Conservation (phyloP, 2,797 vertebrate species). For the Urocyon cinereoargenteus region DNA sequence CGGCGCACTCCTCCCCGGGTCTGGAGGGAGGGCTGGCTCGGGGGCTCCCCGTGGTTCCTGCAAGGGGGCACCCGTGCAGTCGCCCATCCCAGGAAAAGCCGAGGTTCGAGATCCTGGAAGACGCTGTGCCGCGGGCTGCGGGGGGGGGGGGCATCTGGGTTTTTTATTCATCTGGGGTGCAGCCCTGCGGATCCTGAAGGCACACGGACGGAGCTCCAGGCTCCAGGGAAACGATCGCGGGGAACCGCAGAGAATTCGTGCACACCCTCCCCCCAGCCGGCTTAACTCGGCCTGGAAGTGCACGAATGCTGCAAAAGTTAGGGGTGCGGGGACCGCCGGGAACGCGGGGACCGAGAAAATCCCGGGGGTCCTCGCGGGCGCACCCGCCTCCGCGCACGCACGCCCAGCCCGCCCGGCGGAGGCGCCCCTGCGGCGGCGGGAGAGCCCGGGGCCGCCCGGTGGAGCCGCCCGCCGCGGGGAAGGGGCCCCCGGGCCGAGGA, state of each 20-base stretch:
- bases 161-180: constrained; percentile 26
- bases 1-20: neutral
- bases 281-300: constrained; percentile 9
- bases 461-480: neutral
- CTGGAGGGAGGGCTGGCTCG: neutral
- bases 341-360: neutral
- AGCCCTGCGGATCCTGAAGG: neutral
- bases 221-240: neutral
- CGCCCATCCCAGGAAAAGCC: constrained; percentile 5
- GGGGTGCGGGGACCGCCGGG: neutral
- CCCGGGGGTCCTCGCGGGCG: neutral
- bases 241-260: neutral
- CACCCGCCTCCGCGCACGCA: constrained; percentile 52
- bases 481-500: neutral
- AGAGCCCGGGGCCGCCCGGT: neutral
- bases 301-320: constrained; percentile 76
- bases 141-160: neutral
- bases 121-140: neutral
- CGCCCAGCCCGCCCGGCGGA: neutral
- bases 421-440: neutral
- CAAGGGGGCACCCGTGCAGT: neutral
- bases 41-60: neutral
- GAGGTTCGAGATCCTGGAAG: neutral
- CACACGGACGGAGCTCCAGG: neutral
- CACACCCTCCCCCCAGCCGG: neutral